phyloP scores from a whole-genome alignment of 2,797 vertebrate genomes.

The Hydrolagus colliei region DNA sequence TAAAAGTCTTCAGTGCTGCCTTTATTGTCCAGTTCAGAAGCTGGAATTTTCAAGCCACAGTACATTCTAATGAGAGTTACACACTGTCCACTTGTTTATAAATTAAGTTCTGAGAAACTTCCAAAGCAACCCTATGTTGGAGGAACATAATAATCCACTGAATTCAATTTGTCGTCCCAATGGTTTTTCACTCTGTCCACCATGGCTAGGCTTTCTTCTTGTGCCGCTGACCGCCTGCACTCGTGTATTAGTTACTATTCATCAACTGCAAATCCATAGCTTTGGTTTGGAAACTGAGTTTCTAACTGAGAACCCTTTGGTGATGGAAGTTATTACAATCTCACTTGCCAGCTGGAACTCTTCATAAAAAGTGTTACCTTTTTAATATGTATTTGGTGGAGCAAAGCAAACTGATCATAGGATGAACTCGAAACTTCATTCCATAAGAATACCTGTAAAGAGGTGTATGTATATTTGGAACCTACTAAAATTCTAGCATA shows the following conservation, averaged over 20 bases:
- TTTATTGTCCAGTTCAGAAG: slow-evolving; percentile 11
- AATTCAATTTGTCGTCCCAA: neutral
- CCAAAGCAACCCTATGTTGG: neutral
- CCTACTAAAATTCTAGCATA: neutral
- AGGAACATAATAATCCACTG: too few species aligned
- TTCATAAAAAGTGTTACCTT: neutral
- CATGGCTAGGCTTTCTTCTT: too few species aligned
- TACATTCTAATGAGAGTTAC: neutral
- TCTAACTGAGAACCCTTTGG: neutral
- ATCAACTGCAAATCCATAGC: too few species aligned
- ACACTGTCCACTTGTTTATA: neutral
- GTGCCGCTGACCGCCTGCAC: too few species aligned
- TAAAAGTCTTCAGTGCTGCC: neutral
- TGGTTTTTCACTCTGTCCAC: neutral
- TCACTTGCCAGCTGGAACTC: neutral
- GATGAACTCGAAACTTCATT: neutral
- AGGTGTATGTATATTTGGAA: neutral
- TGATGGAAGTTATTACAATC: neutral
- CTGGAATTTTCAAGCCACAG: neutral
- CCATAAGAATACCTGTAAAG: neutral
- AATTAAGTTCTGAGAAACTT: neutral
- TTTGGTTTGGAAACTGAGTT: neutral
- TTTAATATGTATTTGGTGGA: neutral
- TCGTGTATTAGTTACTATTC: too few species aligned
- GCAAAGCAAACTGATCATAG: neutral